Conservation (phyloP, 1,140 invertebrate species). For the Triops cancriformis region DNA sequence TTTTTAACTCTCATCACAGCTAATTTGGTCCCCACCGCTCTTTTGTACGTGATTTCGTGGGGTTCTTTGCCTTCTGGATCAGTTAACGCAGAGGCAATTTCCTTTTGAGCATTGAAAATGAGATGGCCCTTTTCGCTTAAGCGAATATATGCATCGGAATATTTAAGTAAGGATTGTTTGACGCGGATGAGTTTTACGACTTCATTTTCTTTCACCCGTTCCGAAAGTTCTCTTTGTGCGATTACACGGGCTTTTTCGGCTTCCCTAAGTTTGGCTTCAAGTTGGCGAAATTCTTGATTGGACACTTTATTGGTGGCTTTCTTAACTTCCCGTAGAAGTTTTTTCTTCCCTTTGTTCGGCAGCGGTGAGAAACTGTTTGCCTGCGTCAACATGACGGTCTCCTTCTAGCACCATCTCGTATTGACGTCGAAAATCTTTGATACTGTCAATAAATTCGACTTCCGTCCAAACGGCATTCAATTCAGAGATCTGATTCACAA, state of each 20-base stretch:
- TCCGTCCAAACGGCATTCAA: conserved; percentile 45
- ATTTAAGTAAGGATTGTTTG: conserved; percentile 45
- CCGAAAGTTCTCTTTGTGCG: conserved; percentile 45
- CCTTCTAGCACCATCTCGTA: conserved; percentile 48
- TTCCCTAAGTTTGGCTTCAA: conserved; percentile 43
- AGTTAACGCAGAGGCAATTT: conserved; percentile 43
- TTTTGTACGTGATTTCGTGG: conserved; percentile 44
- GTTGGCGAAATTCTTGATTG: conserved; percentile 39
- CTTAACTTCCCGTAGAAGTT: conserved; percentile 44
- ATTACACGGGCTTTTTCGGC: conserved; percentile 44
- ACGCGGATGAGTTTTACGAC: conserved; percentile 47
- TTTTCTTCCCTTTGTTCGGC: conserved; percentile 44
- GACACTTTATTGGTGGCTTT: conserved; percentile 42
- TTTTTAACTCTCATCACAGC: conserved; percentile 40
- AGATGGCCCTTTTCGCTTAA: conserved; percentile 43
- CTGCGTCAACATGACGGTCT: conserved; percentile 44
- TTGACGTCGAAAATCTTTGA: conserved; percentile 45
- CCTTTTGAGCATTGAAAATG: conserved; percentile 45
- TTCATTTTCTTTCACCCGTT: conserved; percentile 46
- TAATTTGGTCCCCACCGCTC: conserved; percentile 38
- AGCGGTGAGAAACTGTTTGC: conserved; percentile 40
- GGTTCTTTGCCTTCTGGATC: conserved; percentile 43
- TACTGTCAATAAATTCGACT: conserved; percentile 43
- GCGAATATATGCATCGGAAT: conserved; percentile 45
- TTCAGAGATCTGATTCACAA: conserved; percentile 44